Percentiles rank a stretch among this genome's conserved stretches.
Conservation (phyloP, 1,140 invertebrate species). For the Eupeodes corollae region DNA sequence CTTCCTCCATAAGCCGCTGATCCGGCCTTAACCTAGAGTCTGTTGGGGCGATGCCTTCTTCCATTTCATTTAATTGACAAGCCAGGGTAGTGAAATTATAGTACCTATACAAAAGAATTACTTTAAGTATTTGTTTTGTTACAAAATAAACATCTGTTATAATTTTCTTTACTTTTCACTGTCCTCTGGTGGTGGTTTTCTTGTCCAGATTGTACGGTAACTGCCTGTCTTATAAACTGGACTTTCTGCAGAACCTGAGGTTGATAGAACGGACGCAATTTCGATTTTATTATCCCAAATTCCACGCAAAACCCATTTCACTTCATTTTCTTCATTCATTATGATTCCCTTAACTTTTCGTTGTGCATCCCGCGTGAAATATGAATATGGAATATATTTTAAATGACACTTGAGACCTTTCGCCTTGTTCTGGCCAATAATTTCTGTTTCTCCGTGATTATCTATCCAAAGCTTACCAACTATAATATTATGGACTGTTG, state of each 20-base stretch:
- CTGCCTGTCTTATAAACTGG: slow-evolving; percentile 84
- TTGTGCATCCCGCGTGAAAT: slow-evolving; percentile 91
- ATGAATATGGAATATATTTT: slow-evolving; percentile 94
- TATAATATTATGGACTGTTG: slow-evolving; percentile 98
- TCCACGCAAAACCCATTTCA: slow-evolving; percentile 69
- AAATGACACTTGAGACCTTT: slow-evolving; percentile 88
- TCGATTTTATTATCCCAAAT: slow-evolving; percentile 95
- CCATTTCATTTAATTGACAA: slow-evolving; percentile 90
- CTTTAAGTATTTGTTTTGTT: no score
- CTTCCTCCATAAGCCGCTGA: slow-evolving; percentile 95
- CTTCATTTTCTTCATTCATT: slow-evolving; percentile 52
- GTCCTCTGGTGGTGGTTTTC: slow-evolving; percentile 61
- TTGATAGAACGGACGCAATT: slow-evolving; percentile 77
- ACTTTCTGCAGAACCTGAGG: slow-evolving; percentile 57
- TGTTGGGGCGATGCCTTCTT: slow-evolving; percentile 87
- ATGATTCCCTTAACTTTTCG: slow-evolving; percentile 74
- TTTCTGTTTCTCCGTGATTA: slow-evolving; percentile 98
- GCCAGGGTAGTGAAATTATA: slow-evolving; percentile 94
- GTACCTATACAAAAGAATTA: slow-evolving; percentile 46
- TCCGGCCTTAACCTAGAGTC: slow-evolving; percentile 90
- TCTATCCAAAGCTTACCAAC: slow-evolving; percentile 99
- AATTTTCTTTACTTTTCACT: slow-evolving; percentile 38
- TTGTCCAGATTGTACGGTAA: slow-evolving; percentile 75
- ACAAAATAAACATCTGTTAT: no score
- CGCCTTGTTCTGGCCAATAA: slow-evolving; percentile 67